Evolutionary conservation across 2,888 invertebrate species (phyloP).

Genomic region (Polyommatus iphigenia): DNA sequence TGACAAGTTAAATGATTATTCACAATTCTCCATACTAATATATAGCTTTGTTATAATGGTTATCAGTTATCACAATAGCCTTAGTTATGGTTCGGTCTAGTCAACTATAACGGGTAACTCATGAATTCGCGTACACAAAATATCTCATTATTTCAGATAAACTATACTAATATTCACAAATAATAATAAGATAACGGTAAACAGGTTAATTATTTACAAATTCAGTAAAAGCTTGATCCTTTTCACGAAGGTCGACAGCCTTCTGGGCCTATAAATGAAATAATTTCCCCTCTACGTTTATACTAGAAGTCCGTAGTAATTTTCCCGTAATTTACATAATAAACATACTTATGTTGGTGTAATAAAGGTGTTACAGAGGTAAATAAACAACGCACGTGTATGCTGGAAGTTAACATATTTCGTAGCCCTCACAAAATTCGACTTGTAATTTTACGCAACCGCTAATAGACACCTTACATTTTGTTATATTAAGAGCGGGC

Average conservation of each 20-base stretch:
- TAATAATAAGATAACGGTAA: neutral
- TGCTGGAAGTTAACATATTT: neutral
- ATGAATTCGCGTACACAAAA: neutral
- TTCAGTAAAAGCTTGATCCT: slow-evolving; percentile 26
- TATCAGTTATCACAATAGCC: too few relatives aligned
- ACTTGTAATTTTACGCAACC: slow-evolving; percentile 22
- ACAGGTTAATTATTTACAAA: slow-evolving; percentile 18
- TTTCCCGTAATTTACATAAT: neutral
- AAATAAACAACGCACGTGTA: neutral
- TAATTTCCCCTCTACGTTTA: slow-evolving; percentile 11
- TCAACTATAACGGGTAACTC: neutral
- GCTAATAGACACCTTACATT: neutral
- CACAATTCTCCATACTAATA: too few relatives aligned
- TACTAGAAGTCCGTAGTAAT: neutral
- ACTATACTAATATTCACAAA: neutral
- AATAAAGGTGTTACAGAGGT: neutral
- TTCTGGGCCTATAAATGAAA: slow-evolving; percentile 16
- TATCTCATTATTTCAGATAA: neutral
- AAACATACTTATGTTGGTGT: neutral
- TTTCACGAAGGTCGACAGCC: slow-evolving; percentile 24
- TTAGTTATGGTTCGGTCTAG: too few relatives aligned
- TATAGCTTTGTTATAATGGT: too few relatives aligned
- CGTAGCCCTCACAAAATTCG: neutral
- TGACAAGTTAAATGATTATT: too few relatives aligned
- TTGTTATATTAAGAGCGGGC: too few relatives aligned